These are phyloP conservation scores for Alitta virens DNA, from an alignment of 2,888 invertebrate genomes.

Conservation along the genomic window DNA sequence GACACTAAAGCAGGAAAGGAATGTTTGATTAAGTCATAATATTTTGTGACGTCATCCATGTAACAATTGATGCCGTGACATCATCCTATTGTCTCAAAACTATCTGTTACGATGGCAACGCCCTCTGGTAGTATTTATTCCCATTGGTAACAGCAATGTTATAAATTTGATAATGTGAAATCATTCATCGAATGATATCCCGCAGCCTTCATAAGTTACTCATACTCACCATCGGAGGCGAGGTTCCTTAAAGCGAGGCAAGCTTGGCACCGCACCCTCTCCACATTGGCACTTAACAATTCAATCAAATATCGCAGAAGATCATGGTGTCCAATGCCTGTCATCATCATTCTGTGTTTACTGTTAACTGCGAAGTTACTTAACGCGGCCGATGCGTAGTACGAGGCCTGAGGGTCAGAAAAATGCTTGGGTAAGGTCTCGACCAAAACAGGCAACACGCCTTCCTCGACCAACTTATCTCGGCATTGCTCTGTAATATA, in stretches of 20 bases:
- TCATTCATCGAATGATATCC: too few species aligned
- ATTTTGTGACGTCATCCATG: too few species aligned
- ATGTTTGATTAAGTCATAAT: too few species aligned
- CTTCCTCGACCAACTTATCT: conserved; percentile 38
- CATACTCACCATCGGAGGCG: conserved; percentile 44
- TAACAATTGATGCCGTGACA: too few species aligned
- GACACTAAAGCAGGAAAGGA: too few species aligned
- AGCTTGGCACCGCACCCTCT: conserved; percentile 41
- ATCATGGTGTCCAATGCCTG: conserved; percentile 45
- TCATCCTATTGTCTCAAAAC: too few species aligned
- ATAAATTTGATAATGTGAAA: too few species aligned
- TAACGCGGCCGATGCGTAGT: conserved; percentile 46
- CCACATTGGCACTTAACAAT: conserved; percentile 10
- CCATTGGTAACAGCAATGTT: too few species aligned
- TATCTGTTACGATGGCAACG: too few species aligned
- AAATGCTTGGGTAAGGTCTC: conserved; percentile 32
- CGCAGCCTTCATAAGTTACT: too few species aligned
- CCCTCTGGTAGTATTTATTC: too few species aligned
- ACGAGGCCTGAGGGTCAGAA: conserved; percentile 40
- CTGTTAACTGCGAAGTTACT: conserved; percentile 47
- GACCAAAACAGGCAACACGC: conserved; percentile 42
- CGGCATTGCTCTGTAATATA: conserved; percentile 40
- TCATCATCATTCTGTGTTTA: conserved; percentile 45
- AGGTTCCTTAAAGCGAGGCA: conserved; percentile 45
- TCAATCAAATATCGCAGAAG: conserved; percentile 35